These are phyloP conservation scores for Psophia crepitans DNA, from an alignment of 2,113 vertebrate genomes.

Conservation along the genomic window DNA sequence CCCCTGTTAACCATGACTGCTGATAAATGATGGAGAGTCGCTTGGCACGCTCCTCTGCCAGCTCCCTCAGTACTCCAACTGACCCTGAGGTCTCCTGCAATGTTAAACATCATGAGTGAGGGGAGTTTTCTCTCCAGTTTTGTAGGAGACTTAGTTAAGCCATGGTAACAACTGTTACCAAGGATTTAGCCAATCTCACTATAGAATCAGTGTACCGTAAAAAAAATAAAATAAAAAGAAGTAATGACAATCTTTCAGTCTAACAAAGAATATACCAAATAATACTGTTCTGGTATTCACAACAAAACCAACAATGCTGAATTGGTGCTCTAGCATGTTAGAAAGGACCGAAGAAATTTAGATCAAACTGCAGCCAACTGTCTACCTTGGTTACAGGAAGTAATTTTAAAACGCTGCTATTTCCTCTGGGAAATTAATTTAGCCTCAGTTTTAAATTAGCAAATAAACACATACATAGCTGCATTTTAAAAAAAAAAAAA, in stretches of 20 bases:
- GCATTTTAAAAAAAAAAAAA: not conserved
- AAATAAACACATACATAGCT: not conserved
- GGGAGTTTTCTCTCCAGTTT: not conserved
- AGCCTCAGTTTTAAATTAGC: not conserved
- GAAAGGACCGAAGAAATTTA: not conserved
- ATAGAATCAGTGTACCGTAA: not conserved
- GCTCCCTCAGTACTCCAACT: no score
- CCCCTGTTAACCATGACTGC: no score
- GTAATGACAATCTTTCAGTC: no score
- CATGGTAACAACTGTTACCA: not conserved
- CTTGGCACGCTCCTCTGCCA: no score
- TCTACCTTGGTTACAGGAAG: not conserved
- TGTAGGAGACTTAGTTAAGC: not conserved
- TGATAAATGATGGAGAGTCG: no score
- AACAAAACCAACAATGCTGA: not conserved
- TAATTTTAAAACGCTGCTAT: not conserved
- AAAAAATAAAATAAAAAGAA: not conserved
- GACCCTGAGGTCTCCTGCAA: not conserved
- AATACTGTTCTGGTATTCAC: not conserved
- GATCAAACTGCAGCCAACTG: not conserved
- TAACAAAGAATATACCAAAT: not conserved
- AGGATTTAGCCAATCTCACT: not conserved
- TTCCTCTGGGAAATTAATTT: not conserved
- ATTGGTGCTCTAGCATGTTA: not conserved
- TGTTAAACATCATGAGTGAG: accelerated